Percentiles rank a stretch among this genome's conserved stretches.
These are phyloP conservation scores for Myotis davidii DNA, from an alignment of 2,113 vertebrate species.

Conservation along the genomic window DNA sequence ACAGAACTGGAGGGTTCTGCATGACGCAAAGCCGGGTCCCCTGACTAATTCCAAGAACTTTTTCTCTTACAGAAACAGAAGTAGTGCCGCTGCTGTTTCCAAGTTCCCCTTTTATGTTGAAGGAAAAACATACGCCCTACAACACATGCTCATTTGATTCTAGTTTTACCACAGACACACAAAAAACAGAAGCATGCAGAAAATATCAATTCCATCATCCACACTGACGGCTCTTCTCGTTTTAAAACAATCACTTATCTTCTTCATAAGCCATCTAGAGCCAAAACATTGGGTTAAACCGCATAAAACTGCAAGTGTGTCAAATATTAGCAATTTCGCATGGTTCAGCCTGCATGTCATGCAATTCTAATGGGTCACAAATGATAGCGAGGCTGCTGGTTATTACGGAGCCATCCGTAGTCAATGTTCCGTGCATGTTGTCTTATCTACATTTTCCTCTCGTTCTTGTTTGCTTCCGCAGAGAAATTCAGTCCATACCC, in stretches of 20 bases:
- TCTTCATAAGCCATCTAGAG: not conserved
- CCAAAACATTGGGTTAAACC: not conserved
- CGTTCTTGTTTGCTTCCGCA: not conserved
- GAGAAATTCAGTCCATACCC: not conserved
- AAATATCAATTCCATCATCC: not conserved
- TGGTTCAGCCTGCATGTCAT: not conserved
- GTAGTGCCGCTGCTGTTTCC: not conserved
- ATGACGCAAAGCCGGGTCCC: not conserved
- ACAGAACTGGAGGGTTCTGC: not conserved
- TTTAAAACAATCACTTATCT: not conserved
- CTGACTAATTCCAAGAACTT: conserved; percentile 39
- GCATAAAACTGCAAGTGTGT: not conserved
- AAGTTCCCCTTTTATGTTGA: conserved; percentile 26
- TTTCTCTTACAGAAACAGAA: conserved; percentile 7
- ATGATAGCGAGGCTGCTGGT: not conserved
- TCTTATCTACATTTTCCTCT: not conserved
- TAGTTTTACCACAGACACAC: not conserved
- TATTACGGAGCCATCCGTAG: not conserved
- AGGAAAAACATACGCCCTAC: not conserved
- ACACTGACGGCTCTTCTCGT: not conserved
- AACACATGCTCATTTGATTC: not conserved
- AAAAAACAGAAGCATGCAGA: not conserved
- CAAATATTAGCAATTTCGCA: not conserved
- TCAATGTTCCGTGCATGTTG: not conserved
- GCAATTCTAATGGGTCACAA: not conserved